Base-by-base conservation (phyloP, 2,888 invertebrate genomes). In the Stenolophus ochropezus region DNA sequence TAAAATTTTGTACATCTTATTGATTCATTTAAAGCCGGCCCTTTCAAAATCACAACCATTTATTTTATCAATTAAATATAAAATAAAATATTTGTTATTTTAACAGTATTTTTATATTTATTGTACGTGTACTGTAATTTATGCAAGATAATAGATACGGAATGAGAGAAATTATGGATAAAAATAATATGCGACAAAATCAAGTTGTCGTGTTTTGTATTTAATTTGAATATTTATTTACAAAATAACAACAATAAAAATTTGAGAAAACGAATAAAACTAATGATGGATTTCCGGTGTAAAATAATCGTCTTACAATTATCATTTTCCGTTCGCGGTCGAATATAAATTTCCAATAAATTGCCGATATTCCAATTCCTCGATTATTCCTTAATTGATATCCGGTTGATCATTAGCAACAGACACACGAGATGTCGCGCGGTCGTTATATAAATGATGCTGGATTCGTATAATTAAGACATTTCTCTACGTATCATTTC, bases 291-390 rank as follows among this genome's bases (percentile, higher is more conserved):
- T 42, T 8, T 42, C 33, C 33, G 6, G 33, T 42, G 33, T 42
- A 42, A 11, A 42, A 42, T 42, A 42, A 42, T 42, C 33, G 11
- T 42, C 33, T 42, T 69, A 14, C 65, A 69, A 69, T 69, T 69
- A 69, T 69, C 65, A 14, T 33, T 69, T 69, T 69, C 65, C 65
- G 65, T 69, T 69, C 8, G 27, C 27, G 33, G 18, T 69, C 33
- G 56, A 56, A 21, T 20, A 18, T 56, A 16, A 61, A 23, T 21
- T 25, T 21, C 21, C 56, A 56, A 56, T 56, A 56, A 56, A 14
- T n/a, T 61, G 61, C n/a, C 23, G 56, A 56, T 56, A 20, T 56
- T 56, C 56, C 20, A 56, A 56, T 42, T 56, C 56, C 20, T 18
- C 56, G 21, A 11, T 56, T 56, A 56, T 61, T 58, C n/a, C 4